These are phyloP conservation scores for Hippocampus mohnikei DNA, from an alignment of 2,113 vertebrate genomes.

Conservation along the genomic window DNA sequence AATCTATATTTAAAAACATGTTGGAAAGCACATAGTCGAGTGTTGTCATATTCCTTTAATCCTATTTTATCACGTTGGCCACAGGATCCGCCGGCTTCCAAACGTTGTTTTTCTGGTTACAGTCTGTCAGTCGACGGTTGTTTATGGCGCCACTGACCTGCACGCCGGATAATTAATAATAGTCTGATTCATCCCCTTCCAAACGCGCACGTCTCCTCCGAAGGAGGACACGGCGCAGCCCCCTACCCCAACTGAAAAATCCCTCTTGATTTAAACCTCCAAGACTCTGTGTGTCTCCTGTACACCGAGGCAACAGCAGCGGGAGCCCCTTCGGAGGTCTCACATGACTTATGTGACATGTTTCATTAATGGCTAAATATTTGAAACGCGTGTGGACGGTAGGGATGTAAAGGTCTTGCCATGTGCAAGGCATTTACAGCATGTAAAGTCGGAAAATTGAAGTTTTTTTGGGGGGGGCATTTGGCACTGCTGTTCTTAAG, in stretches of 20 bases:
- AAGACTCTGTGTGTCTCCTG: slow-evolving; percentile 15
- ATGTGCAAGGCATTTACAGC: neutral
- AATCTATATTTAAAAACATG: neutral
- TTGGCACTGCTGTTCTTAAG: neutral
- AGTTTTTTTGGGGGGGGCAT: no score
- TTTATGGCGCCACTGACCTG: slow-evolving; percentile 55
- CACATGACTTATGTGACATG: slow-evolving; percentile 5
- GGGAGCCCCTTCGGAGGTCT: neutral
- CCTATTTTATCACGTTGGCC: slow-evolving; percentile 29
- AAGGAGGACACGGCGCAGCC: slow-evolving; percentile 40
- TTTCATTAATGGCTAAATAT: slow-evolving; percentile 2
- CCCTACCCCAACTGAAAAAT: slow-evolving; percentile 18
- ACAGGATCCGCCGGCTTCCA: slow-evolving; percentile 6
- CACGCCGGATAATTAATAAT: slow-evolving; percentile 67
- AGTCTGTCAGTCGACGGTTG: slow-evolving; percentile 52
- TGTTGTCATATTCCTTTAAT: slow-evolving; percentile 20
- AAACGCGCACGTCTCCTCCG: slow-evolving; percentile 43
- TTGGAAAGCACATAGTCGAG: neutral
- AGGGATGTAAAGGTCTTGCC: neutral
- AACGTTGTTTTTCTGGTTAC: slow-evolving; percentile 55
- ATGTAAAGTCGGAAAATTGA: neutral
- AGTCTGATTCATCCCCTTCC: slow-evolving; percentile 67
- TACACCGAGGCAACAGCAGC: neutral
- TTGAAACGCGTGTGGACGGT: neutral
- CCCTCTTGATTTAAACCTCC: slow-evolving; percentile 48